A percentile compares a stretch with the other conserved stretches of the same genome.
phyloP scores from a whole-genome alignment of 2,113 vertebrate genomes.

The Hirundichthys speculiger region DNA sequence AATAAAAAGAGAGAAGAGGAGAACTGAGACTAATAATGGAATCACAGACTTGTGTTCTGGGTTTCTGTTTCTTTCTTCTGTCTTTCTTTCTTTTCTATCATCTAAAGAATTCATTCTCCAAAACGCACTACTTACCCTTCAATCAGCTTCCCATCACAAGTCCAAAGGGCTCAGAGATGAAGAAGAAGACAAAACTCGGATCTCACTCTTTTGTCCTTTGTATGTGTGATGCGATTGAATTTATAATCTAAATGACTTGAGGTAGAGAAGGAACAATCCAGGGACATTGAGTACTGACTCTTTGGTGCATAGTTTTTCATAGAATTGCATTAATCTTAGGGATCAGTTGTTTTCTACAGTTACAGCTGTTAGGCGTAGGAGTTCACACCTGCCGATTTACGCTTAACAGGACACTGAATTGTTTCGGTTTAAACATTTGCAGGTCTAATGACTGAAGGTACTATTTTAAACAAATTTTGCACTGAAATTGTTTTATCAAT shows the following conservation, averaged over 20 bases:
- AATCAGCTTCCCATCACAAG: slow-evolving; percentile 77
- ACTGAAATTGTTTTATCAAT: background rate
- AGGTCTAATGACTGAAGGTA: background rate
- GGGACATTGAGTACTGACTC: slow-evolving; percentile 55
- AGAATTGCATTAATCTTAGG: slow-evolving; percentile 23
- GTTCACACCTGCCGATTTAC: slow-evolving; percentile 11
- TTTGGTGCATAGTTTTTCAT: slow-evolving; percentile 46
- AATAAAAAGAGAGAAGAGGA: slow-evolving; percentile 73
- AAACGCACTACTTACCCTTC: slow-evolving; percentile 80
- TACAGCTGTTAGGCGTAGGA: slow-evolving; percentile 10
- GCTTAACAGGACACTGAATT: background rate
- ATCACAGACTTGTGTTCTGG: slow-evolving; percentile 68
- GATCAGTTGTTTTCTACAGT: slow-evolving; percentile 30
- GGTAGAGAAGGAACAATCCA: slow-evolving; percentile 59
- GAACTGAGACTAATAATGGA: slow-evolving; percentile 78
- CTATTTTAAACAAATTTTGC: background rate
- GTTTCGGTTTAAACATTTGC: background rate
- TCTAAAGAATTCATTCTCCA: slow-evolving; percentile 79
- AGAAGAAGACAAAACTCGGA: slow-evolving; percentile 66
- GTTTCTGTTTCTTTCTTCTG: slow-evolving; percentile 57
- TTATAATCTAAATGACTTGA: slow-evolving; percentile 68
- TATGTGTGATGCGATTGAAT: slow-evolving; percentile 65
- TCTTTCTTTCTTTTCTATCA: slow-evolving; percentile 56
- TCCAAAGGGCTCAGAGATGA: slow-evolving; percentile 76
- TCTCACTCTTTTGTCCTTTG: slow-evolving; percentile 73